Evolutionary conservation across 2,888 invertebrate genomes (phyloP).

Genomic region (Julus scanicus): DNA sequence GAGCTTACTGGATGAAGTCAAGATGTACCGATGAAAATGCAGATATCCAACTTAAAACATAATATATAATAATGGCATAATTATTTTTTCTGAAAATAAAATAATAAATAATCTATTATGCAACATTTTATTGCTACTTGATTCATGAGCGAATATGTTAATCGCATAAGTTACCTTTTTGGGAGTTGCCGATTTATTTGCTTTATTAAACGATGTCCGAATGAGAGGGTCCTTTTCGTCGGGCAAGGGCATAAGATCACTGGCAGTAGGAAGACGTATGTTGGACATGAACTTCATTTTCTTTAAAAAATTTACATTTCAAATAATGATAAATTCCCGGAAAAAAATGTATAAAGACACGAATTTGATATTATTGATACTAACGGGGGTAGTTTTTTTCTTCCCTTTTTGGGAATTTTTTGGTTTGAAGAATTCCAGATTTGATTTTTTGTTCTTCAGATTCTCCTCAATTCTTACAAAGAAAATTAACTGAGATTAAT

Average conservation of each 20-base stretch:
- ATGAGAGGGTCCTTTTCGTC: constrained; percentile 12
- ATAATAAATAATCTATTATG: not conserved
- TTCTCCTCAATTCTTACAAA: not conserved
- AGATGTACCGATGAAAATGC: not conserved
- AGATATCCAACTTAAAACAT: not conserved
- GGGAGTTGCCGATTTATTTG: not conserved
- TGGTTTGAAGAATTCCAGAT: not conserved
- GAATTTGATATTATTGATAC: not conserved
- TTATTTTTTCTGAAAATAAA: not conserved
- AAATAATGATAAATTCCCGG: not conserved
- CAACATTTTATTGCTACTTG: not conserved
- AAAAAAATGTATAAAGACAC: not conserved
- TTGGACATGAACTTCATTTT: not conserved
- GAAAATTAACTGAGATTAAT: not conserved
- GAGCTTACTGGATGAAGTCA: not conserved
- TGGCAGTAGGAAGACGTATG: not conserved
- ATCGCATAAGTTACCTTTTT: not conserved
- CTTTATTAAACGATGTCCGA: not conserved
- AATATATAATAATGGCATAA: not conserved
- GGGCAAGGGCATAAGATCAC: not conserved
- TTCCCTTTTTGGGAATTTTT: not conserved
- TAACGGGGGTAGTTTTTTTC: not conserved
- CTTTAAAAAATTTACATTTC: not conserved
- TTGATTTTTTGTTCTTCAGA: not conserved
- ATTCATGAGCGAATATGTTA: not conserved